Base-by-base conservation (phyloP, 2,797 vertebrate genomes). In the Vultur gryphus region DNA sequence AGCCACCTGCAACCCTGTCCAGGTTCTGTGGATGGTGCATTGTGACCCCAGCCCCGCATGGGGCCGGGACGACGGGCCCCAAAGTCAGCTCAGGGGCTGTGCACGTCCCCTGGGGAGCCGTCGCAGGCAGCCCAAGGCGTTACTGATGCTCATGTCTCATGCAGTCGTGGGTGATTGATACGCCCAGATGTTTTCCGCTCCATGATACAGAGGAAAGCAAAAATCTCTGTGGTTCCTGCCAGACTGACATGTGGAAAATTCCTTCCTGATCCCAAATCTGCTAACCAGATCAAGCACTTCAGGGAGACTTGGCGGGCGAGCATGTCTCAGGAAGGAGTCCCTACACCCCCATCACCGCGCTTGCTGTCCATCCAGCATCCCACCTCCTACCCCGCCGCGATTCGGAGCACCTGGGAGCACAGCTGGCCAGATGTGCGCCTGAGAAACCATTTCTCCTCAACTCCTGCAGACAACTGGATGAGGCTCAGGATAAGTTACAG, bases 271-370 rank as follows among this genome's bases (percentile, higher is more conserved):
- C 86, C 80, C 66, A 8, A 52, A 37, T 0, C 83, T 92, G 77
- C 48, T 54, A 4, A 76, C 89, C 51, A 66, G 49, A 55, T 73
- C 73, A 14, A 84, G 46, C 7, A 1, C 70, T 83, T 41, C 28
- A 13, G 80, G 80, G 70, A 35, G 86, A 20, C 24, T 16, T 52
- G 84, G 86, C 10, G 6, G 52, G 48, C 0, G 0, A 48, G 16
- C 0, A 0, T 6, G 48, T 11, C 66, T 19, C 2, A 5, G 46
- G 80, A 54, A 44, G 51, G 62, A 14, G 58, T 18, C 73, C 54
- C 35, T 6, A 1, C n/a, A 4, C 19, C 62, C 70, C 58, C 39
- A 0, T 1, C 1, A 2, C 19, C 1, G 0, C 0, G 0, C 35
- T 7, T 3, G 48, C 59, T 70, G 70, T 43, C 37, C 29, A 1